Evolutionary conservation across 2,113 vertebrate species (phyloP), one percentile per base, ranked within the genome.

Genomic region (Mystacornis crossleyi): DNA sequence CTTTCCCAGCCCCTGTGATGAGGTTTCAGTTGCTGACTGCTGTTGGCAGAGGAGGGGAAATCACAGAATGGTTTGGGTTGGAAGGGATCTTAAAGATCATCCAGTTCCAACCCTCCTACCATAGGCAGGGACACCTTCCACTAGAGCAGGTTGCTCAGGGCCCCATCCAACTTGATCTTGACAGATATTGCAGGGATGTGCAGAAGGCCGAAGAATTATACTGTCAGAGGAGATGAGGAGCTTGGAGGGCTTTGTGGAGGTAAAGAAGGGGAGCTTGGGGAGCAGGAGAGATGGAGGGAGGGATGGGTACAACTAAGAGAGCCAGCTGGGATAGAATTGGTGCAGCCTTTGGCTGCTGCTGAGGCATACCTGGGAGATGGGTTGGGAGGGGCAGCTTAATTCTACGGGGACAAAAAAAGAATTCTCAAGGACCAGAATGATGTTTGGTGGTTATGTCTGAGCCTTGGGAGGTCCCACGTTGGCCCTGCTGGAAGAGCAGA

Each of bases 111-210:
- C 21, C 20, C 12, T 36, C 18, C 55, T 50, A 69, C 14, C 34
- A 16, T 3, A 18, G 17, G 8, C 48, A 82, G 40, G 40, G 20
- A 54, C 18, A 42, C 26, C 20, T 23, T 61, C 48, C 25, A 36
- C 12, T 17, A 20, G 55, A 62, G 31, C 12, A 62, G 31, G 14
- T 14, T 62, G 55, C 20, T 69, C 40, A 36, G 48, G 25, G 18
- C 6, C 36, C 26, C 55, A 28, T 33, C 26, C 25, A 47, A 21
- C 14, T 12, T 62, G 31, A 23, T 54, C 26, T 62, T 70, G 71
- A 34, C 3, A 73, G 64, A 17, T 3, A 5, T 45, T 1, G 0
- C 23, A 65, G 12, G 15, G 36, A 34, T 55, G 50, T 0, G 4
- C 18, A 66, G 43, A 3, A 66, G 9, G 21, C 14, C 60, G n/a